These are phyloP conservation scores for Acomys russatus DNA, from an alignment of 2,797 vertebrate genomes.

Conservation along the genomic window DNA sequence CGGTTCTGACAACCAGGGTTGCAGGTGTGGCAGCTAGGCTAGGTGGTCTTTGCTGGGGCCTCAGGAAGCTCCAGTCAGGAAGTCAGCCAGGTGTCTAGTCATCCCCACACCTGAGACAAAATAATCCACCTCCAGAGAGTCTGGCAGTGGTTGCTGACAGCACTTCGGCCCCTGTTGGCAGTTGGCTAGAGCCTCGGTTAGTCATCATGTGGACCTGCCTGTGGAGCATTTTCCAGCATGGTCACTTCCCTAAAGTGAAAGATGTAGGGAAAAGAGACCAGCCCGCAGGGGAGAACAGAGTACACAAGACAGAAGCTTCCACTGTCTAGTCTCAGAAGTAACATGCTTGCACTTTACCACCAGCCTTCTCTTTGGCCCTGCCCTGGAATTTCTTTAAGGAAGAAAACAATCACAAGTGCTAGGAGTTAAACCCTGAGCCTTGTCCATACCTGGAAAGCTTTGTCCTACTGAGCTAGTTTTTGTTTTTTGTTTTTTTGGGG, in stretches of 20 bases:
- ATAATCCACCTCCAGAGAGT: neutral
- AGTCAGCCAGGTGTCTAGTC: neutral
- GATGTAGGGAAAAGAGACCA: neutral
- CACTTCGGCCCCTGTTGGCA: neutral
- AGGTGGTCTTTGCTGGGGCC: neutral
- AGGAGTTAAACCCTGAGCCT: neutral
- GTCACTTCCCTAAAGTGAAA: neutral
- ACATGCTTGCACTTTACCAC: neutral
- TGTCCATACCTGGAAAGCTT: neutral
- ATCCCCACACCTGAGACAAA: neutral
- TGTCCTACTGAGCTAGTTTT: neutral
- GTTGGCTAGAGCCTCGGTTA: neutral
- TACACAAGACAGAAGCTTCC: neutral
- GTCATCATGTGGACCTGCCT: neutral
- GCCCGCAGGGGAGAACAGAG: neutral
- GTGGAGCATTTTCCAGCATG: neutral
- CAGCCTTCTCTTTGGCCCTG: neutral
- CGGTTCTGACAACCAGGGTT: neutral
- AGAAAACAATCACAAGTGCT: neutral
- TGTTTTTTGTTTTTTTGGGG: too few species aligned
- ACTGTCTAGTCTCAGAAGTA: neutral
- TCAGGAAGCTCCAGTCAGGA: neutral
- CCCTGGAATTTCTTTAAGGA: conserved; percentile 34
- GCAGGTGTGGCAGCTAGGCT: neutral
- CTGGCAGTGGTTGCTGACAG: neutral